Evolutionary conservation across 2,888 invertebrate genomes (phyloP).

Genomic region (Amblyjoppa proteus): DNA sequence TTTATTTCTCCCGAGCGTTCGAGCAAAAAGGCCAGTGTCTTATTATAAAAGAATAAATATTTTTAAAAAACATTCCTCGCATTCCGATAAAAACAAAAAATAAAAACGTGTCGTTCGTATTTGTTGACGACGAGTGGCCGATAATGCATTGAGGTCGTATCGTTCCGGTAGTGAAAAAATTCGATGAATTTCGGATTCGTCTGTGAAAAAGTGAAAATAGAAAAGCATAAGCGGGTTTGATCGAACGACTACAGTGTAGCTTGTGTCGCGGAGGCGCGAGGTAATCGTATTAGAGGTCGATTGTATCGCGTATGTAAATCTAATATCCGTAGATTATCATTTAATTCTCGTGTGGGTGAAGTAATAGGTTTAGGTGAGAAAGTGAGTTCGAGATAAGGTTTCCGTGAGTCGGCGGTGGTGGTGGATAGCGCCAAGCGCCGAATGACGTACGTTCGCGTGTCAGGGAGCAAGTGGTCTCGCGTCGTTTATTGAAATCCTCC

Average conservation of each 20-base stretch:
- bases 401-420: constrained; percentile 47
- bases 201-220: constrained; percentile 14
- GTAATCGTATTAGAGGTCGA: constrained; percentile 34
- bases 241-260: constrained; percentile 8
- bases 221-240: neutral
- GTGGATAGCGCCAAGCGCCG: constrained; percentile 21
- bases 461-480: constrained; percentile 48
- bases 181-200: neutral
- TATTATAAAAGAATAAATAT: neutral
- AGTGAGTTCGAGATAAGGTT: constrained; percentile 54
- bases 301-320: constrained; percentile 47
- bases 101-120: constrained; percentile 4
- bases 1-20: neutral
- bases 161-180: neutral
- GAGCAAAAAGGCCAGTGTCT: neutral
- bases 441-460: constrained; percentile 51
- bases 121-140: constrained; percentile 14
- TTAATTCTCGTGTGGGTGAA: constrained; percentile 45
- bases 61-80: neutral
- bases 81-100: constrained; percentile 11
- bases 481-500: constrained; percentile 55
- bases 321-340: constrained; percentile 26
- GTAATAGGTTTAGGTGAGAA: constrained; percentile 44
- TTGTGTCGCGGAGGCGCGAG: constrained; percentile 21
- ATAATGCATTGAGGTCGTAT: constrained; percentile 52